phyloP scores from a whole-genome alignment of 2,797 vertebrate species.

The Capromys pilorides region DNA sequence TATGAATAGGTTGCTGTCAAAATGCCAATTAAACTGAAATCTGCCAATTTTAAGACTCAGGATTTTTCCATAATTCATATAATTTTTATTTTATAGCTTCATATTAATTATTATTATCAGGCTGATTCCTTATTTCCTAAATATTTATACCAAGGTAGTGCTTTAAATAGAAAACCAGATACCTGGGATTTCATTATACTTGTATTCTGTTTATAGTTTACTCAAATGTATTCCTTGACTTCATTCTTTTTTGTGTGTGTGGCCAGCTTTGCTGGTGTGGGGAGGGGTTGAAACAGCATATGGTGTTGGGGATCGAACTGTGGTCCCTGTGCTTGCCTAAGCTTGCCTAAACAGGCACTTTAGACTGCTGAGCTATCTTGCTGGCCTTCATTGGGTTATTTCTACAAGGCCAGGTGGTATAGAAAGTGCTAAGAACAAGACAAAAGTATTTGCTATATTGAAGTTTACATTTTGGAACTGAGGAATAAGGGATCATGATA shows the following conservation, averaged over 20 bases:
- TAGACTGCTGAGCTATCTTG: too few relatives aligned
- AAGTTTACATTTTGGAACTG: neutral
- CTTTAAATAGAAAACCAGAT: constrained; percentile 21
- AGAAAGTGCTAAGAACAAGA: neutral
- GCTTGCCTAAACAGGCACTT: too few relatives aligned
- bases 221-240: constrained; percentile 4
- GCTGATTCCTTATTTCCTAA: neutral
- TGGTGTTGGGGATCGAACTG: too few relatives aligned
- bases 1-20: constrained; percentile 1
- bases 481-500: rapidly evolving
- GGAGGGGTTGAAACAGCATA: too few relatives aligned
- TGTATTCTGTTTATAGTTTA: neutral
- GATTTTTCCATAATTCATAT: neutral
- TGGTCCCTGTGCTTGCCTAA: too few relatives aligned
- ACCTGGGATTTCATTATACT: neutral
- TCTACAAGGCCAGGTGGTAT: neutral
- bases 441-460: neutral
- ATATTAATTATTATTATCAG: neutral
- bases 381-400: neutral
- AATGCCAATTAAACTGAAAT: constrained; percentile 4
- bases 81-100: neutral
- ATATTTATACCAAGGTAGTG: neutral
- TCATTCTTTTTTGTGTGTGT: too few relatives aligned
- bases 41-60: constrained; percentile 10
- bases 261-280: too few relatives aligned